Evolutionary conservation across 2,113 vertebrate genomes (phyloP).

Genomic region (Origma solitaria): DNA sequence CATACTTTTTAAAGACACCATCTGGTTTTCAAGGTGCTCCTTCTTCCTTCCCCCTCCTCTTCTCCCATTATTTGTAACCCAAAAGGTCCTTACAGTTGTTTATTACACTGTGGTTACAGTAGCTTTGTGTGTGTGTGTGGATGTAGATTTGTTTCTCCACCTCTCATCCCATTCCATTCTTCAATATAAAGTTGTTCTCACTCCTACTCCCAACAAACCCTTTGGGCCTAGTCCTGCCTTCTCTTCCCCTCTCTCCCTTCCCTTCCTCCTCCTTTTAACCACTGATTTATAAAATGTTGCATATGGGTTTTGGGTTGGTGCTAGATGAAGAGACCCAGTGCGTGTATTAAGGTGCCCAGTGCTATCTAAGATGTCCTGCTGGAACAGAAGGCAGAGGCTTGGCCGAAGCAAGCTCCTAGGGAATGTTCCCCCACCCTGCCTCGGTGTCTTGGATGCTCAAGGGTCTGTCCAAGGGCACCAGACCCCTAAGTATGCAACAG

Average conservation of each 20-base stretch:
- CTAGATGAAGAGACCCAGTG: neutral
- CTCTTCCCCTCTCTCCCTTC: neutral
- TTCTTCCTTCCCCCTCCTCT: neutral
- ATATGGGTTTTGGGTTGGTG: neutral
- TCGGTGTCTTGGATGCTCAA: neutral
- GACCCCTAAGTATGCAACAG: neutral
- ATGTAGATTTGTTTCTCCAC: neutral
- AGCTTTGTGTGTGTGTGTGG: neutral
- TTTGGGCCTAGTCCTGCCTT: neutral
- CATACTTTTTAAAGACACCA: neutral
- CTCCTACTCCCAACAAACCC: neutral
- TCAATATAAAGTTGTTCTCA: neutral
- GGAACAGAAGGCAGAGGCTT: neutral
- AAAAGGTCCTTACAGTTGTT: neutral
- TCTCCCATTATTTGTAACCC: neutral
- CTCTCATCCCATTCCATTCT: neutral
- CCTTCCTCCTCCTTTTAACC: neutral
- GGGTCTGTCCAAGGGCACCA: neutral
- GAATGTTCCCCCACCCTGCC: neutral
- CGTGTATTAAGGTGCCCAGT: neutral
- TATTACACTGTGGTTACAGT: neutral
- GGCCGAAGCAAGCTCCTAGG: neutral
- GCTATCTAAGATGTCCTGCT: neutral
- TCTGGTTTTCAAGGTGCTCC: neutral
- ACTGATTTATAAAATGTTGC: neutral